These are phyloP conservation scores for Carassius gibelio DNA, from an alignment of 2,113 vertebrate species.

Conservation along the genomic window DNA sequence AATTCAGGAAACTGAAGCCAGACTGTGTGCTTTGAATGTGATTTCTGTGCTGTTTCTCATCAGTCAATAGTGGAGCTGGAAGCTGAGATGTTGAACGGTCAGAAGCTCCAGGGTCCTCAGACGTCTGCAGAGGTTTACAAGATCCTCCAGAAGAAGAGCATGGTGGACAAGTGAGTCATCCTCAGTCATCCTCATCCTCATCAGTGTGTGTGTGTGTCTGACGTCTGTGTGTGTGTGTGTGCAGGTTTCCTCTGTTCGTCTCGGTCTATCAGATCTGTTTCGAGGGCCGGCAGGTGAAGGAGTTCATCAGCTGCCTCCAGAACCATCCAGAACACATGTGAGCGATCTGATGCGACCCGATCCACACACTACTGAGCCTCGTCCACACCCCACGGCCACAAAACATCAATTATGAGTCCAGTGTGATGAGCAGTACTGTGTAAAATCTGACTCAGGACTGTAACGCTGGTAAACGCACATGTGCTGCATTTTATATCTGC, in stretches of 20 bases:
- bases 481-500: neutral
- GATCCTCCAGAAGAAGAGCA: slow-evolving; percentile 67
- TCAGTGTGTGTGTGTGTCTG: neutral
- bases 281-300: slow-evolving; percentile 75
- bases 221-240: slow-evolving; percentile 29
- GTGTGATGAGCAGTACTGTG: neutral
- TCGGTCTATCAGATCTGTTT: slow-evolving; percentile 86
- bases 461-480: slow-evolving; percentile 5
- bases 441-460: neutral
- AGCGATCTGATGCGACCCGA: neutral
- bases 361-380: neutral
- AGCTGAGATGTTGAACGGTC: slow-evolving; percentile 86
- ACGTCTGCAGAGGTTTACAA: slow-evolving; percentile 72
- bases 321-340: slow-evolving; percentile 84
- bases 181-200: neutral
- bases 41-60: neutral
- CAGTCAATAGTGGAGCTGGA: slow-evolving; percentile 85
- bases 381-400: too few species aligned
- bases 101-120: slow-evolving; percentile 90
- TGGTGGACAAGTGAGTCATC: slow-evolving; percentile 65
- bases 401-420: neutral
- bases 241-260: slow-evolving; percentile 84
- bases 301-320: slow-evolving; percentile 85
- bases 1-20: too few species aligned
- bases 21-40: neutral